phyloP scores from a whole-genome alignment of 2,113 vertebrate genomes.

The Morone saxatilis region DNA sequence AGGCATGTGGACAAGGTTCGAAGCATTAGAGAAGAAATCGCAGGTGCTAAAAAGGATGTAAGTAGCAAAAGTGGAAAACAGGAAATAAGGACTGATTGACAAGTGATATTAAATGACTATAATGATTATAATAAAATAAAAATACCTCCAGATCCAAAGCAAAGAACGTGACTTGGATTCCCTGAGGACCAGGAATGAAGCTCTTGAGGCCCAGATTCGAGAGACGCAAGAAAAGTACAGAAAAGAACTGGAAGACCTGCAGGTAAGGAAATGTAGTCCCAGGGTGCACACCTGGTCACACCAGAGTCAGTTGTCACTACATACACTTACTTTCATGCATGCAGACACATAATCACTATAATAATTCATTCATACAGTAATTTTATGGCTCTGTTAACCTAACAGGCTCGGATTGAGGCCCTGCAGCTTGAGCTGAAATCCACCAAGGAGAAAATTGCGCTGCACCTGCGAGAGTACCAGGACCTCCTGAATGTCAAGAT shows the following conservation, averaged over 20 bases:
- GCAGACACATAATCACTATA: conserved; percentile 4
- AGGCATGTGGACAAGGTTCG: conserved; percentile 84
- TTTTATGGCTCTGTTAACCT: not conserved
- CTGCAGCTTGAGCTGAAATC: conserved; percentile 79
- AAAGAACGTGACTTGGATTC: conserved; percentile 80
- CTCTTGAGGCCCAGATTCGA: conserved; percentile 78
- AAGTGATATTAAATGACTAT: not conserved
- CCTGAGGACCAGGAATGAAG: conserved; percentile 78
- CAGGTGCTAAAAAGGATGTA: conserved; percentile 86
- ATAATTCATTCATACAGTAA: not conserved
- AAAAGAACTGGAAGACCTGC: conserved; percentile 73
- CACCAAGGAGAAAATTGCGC: conserved; percentile 81
- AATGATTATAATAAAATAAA: not conserved
- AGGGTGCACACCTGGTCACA: conserved; percentile 23
- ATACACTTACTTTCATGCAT: conserved; percentile 3
- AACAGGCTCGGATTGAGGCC: conserved; percentile 75
- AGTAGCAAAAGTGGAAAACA: conserved; percentile 62
- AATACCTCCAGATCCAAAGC: conserved; percentile 74
- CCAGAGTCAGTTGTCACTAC: conserved; percentile 22
- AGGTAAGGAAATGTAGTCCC: conserved; percentile 60
- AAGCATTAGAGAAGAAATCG: conserved; percentile 79
- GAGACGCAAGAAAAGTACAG: conserved; percentile 77
- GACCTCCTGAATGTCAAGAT: conserved; percentile 86
- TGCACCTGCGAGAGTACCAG: conserved; percentile 85
- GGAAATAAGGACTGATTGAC: not conserved